Base-by-base conservation (phyloP, 2,888 invertebrate genomes). In the Pyrochroa serraticornis region DNA sequence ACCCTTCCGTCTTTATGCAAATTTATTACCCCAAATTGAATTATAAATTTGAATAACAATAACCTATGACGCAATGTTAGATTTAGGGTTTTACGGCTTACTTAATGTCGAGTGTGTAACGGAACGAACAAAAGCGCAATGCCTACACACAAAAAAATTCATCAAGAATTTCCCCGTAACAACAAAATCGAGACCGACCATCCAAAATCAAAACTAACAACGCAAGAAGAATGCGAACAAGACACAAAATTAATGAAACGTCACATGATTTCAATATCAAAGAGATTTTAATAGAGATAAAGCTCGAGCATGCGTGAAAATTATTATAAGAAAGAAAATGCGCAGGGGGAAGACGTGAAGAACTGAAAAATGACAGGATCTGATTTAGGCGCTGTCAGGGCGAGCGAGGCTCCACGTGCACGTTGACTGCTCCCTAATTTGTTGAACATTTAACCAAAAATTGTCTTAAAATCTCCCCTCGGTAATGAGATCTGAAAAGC, bases 41-140 rank as follows among this genome's bases (percentile, higher is more conserved):
- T 79, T 78, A 79, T 77, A 77, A 78, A 79, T 79, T 79, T 79
- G 78, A 79, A 79, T 79, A 78, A 79, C 77, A 79, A 79, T 78
- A 75, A 75, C 72, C 74, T 73, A 73, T 77, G 77, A 77, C 77
- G 78, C 71, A 76, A 73, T 71, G 73, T 71, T 72, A 71, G 73
- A 74, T 75, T 76, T 71, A 69, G 77, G 77, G 75, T 77, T 77
- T 77, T 75, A 77, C 72, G 75, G 73, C 71, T 76, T 75, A 72
- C 74, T 75, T 75, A 73, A 68, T 69, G 68, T 67, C 61, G 65
- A 69, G 68, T 68, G 65, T 63, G 42, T 7, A 64, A 56, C 53
- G 37, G 32, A 54, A 38, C 53, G n/a, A 13, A 34, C 7, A 34
- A 47, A n/a, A 38, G 41, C 34, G 45, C 37, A 32, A 34, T 37